phyloP scores from a whole-genome alignment of 2,113 vertebrate genomes.

The Cyanoramphus novaezelandiae region DNA sequence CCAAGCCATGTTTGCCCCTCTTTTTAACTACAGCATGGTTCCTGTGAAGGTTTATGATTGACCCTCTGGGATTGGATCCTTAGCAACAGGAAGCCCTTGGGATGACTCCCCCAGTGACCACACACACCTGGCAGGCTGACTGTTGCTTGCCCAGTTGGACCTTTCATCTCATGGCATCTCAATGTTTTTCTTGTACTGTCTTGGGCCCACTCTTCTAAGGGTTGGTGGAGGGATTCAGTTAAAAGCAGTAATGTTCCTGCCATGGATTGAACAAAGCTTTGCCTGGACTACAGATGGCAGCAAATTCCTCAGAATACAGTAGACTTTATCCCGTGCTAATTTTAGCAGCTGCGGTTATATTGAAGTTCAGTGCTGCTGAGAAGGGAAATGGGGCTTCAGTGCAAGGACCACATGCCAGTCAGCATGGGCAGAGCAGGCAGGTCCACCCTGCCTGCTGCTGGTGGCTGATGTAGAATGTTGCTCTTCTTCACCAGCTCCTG shows the following conservation, averaged over 20 bases:
- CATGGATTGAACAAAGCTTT: neutral
- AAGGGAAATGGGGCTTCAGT: neutral
- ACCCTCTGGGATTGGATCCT: accelerated
- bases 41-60: neutral
- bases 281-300: slow-evolving; percentile 25
- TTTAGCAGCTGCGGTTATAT: neutral
- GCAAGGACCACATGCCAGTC: neutral
- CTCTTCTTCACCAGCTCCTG: neutral
- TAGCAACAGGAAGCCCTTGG: neutral
- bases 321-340: neutral
- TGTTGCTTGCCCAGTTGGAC: neutral
- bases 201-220: neutral
- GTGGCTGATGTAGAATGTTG: neutral
- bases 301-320: neutral
- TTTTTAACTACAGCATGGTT: neutral
- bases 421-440: neutral
- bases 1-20: neutral
- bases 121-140: neutral
- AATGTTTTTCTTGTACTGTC: accelerated
- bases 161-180: neutral
- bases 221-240: neutral
- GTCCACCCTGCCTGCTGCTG: accelerated
- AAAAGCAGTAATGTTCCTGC: neutral
- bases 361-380: neutral
- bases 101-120: accelerated